These are phyloP conservation scores for Panulirus ornatus DNA, from an alignment of 1,140 invertebrate species.

Conservation along the genomic window DNA sequence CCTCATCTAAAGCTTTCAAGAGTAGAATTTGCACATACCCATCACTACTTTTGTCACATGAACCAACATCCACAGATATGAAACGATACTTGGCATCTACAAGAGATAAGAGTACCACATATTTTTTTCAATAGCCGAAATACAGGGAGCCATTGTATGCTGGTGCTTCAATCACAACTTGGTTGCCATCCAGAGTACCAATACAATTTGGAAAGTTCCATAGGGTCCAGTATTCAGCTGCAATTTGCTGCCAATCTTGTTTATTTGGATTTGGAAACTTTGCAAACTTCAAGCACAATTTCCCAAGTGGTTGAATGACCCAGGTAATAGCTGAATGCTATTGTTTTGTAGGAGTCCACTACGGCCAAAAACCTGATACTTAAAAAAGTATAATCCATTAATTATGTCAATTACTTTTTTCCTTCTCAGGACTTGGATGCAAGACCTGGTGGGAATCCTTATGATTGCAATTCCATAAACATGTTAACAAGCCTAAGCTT, in stretches of 20 bases:
- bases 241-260: constrained; percentile 41
- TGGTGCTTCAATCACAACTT: constrained; percentile 77
- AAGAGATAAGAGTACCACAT: constrained; percentile 16
- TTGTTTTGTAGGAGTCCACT: constrained; percentile 43
- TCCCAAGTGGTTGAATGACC: constrained; percentile 33
- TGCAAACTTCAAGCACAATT: constrained; percentile 37
- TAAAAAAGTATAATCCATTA: not conserved
- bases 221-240: constrained; percentile 44
- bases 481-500: constrained; percentile 12
- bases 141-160: constrained; percentile 72
- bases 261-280: constrained; percentile 19
- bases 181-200: constrained; percentile 79
- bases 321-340: constrained; percentile 47
- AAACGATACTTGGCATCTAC: constrained; percentile 28
- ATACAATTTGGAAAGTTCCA: constrained; percentile 79
- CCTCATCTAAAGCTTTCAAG: not conserved
- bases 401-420: not conserved
- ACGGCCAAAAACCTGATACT: constrained; percentile 27
- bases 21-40: not conserved
- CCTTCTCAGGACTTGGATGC: constrained; percentile 32
- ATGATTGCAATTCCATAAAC: constrained; percentile 35
- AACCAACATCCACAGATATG: constrained; percentile 1
- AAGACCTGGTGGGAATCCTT: too few relatives aligned
- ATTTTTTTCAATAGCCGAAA: constrained; percentile 76
- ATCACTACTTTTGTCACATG: constrained; percentile 24